phyloP scores from a whole-genome alignment of 2,888 invertebrate species.

The Congeria kusceri region DNA sequence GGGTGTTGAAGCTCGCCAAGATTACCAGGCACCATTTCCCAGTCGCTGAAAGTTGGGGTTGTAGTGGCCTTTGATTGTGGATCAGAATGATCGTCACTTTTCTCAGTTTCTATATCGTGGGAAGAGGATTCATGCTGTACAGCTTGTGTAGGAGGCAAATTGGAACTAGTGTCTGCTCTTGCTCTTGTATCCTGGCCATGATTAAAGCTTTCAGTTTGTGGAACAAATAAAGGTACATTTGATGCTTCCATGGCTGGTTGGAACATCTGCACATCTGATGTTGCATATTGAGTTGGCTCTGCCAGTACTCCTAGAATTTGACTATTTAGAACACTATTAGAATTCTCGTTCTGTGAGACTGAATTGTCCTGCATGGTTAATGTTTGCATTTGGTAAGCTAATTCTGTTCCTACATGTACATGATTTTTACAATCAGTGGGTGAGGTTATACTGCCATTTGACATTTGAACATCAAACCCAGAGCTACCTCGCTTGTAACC shows the following conservation, averaged over 20 bases:
- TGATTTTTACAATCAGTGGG: neutral
- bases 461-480: constrained; percentile 3
- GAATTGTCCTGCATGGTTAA: constrained; percentile 26
- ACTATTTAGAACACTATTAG: constrained; percentile 2
- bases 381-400: constrained; percentile 35
- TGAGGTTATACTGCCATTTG: no score
- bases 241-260: neutral
- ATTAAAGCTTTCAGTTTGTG: constrained; percentile 2
- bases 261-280: constrained; percentile 13
- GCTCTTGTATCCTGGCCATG: neutral
- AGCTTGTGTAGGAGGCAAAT: constrained; percentile 7
- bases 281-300: neutral
- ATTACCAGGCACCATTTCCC: constrained; percentile 72
- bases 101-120: no score
- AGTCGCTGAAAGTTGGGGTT: constrained; percentile 67
- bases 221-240: neutral
- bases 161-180: constrained; percentile 6
- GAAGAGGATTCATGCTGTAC: no score
- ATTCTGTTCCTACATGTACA: constrained; percentile 4
- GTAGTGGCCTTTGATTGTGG: neutral
- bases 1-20: constrained; percentile 7
- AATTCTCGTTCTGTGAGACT: no score
- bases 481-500: neutral
- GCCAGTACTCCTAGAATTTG: neutral
- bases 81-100: constrained; percentile 6